Evolutionary conservation across 2,113 vertebrate genomes (phyloP), one percentile per base, ranked within the genome.

Genomic region (Seriola rivoliana): DNA sequence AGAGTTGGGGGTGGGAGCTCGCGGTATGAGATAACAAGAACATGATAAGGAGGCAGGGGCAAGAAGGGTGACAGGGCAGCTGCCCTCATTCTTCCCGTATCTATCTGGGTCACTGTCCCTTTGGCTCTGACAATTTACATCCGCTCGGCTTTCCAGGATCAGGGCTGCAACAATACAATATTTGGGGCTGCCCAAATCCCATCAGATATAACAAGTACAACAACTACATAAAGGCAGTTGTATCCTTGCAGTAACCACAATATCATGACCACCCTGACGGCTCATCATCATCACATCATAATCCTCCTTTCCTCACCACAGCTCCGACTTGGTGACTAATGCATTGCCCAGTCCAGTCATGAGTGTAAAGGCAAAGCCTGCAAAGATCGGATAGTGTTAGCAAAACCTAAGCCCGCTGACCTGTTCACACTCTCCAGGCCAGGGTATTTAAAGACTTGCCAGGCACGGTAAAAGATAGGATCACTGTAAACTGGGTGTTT

Each of bases 381-480:
- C 72, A 65, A 76, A 78, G 72, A 86, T 91, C 65, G 78, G 58
- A 74, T 75, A 34, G 9, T 75, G 78, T 75, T 84, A 84, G 54
- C 71, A 71, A 78, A 88, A 77, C 69, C 73, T 90, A 81, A 87
- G 64, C 71, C 68, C 62, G 63, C 78, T 75, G 79, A 84, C 48
- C 64, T 85, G 85, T 91, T 91, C 82, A 63, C 87, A 90, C 78
- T 75, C 55, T 78, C 64, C 59, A 64, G 52, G 76, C 66, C 69
- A 78, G 75, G 36, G 52, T 42, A 76, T 77, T 82, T 84, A 84
- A 89, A 83, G 70, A 59, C 76, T 32, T 62, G 60, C 42, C 62
- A 58, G 70, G 23, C 23, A 44, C 70, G 71, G 55, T 48, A 55
- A 63, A 79, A 55, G 54, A 80, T 42, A 80, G 40, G 50, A 46